Evolutionary conservation across 35 echinoderm and acorn worm species (phyloP).

Genomic region (Nesometra sesokonis): DNA sequence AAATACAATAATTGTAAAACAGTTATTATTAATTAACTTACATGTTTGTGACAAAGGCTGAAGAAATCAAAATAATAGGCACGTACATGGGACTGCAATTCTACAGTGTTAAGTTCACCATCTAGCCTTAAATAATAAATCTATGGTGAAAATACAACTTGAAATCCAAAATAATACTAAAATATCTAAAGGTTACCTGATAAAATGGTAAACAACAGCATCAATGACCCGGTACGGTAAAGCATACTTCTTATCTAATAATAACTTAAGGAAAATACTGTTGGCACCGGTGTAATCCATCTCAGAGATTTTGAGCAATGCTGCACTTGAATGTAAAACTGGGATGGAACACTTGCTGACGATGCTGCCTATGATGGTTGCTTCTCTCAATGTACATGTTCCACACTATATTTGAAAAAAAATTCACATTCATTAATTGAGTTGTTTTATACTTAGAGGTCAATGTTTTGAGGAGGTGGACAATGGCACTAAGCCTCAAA

Average conservation of each 20-base stretch:
- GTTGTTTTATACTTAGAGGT: too few relatives aligned
- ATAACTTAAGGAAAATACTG: conserved; percentile 88
- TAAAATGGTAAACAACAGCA: conserved; percentile 90
- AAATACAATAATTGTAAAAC: too few relatives aligned
- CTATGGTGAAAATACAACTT: too few relatives aligned
- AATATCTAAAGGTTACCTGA: conserved; percentile 41
- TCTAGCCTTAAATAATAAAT: too few relatives aligned
- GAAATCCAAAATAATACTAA: too few relatives aligned
- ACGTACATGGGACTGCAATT: too few relatives aligned
- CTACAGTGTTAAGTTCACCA: too few relatives aligned
- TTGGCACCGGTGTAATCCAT: conserved; percentile 98
- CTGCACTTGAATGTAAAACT: conserved; percentile 80
- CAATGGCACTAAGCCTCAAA: too few relatives aligned
- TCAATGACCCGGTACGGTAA: conserved; percentile 87
- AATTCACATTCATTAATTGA: neutral
- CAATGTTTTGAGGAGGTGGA: too few relatives aligned
- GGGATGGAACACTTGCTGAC: conserved; percentile 79
- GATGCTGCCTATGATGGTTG: conserved; percentile 79
- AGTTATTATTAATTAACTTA: too few relatives aligned
- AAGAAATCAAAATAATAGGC: too few relatives aligned
- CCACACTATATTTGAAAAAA: conserved; percentile 28
- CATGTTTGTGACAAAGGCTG: too few relatives aligned
- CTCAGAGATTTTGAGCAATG: conserved; percentile 89
- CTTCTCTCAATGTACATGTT: conserved; percentile 78
- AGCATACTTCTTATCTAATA: conserved; percentile 96